Evolutionary conservation across 2,888 invertebrate genomes (phyloP).

Genomic region (Drosophila koepferae): DNA sequence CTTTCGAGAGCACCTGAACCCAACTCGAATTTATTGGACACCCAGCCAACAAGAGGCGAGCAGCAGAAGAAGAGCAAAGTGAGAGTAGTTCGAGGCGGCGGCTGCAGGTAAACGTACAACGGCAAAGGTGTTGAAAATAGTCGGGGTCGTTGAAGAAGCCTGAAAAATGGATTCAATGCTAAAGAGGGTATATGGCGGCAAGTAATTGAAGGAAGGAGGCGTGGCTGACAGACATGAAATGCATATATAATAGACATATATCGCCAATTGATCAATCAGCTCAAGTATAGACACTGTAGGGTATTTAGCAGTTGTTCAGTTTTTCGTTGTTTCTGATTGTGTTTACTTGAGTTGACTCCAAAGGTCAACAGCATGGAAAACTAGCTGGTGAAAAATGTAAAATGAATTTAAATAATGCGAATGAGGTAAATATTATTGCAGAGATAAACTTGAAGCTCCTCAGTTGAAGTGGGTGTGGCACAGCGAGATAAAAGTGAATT

Average conservation of each 20-base stretch:
- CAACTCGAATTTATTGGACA: constrained; percentile 40
- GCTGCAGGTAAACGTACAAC: constrained; percentile 22
- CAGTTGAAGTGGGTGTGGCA: constrained; percentile 11
- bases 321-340: background rate
- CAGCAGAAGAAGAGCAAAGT: background rate
- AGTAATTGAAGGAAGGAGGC: background rate
- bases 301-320: background rate
- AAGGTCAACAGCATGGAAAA: constrained; percentile 51
- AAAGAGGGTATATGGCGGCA: background rate
- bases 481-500: constrained; percentile 3
- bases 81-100: constrained; percentile 7
- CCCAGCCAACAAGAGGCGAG: constrained; percentile 28
- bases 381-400: constrained; percentile 17
- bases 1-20: constrained; percentile 55
- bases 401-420: background rate
- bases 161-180: background rate
- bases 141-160: background rate
- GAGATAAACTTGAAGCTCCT: background rate
- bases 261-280: too few relatives aligned
- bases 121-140: constrained; percentile 33
- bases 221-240: background rate
- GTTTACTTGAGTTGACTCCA: constrained; percentile 47
- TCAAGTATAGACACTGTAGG: background rate
- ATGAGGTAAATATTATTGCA: constrained; percentile 7
- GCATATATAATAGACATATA: background rate